Conservation (phyloP, 2,113 vertebrate species). For the Pituophis catenifer region DNA sequence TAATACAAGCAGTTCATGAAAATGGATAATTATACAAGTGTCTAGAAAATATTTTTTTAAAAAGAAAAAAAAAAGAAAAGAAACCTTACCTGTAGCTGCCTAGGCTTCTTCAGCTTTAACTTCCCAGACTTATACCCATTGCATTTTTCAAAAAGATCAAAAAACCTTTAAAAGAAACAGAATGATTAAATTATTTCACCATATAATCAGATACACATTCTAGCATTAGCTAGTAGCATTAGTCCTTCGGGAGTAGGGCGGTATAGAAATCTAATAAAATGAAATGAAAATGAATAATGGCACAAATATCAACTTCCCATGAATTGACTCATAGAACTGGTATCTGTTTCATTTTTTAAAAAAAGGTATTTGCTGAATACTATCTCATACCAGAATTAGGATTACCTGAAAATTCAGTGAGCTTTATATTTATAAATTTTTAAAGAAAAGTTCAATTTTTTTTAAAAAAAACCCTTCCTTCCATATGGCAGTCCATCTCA, state of each 20-base stretch:
- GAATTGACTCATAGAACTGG: not conserved
- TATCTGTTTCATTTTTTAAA: not conserved
- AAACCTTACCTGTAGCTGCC: constrained; percentile 80
- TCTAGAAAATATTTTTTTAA: constrained; percentile 17
- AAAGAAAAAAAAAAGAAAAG: constrained; percentile 29
- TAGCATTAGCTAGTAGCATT: not conserved
- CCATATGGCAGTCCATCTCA: not conserved
- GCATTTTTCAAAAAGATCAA: constrained; percentile 91
- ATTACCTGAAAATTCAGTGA: not conserved
- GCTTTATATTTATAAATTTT: not conserved
- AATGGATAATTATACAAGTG: not conserved
- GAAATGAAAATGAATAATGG: no score
- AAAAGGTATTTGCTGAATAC: not conserved
- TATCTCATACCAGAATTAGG: not conserved
- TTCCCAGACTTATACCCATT: constrained; percentile 87
- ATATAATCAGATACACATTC: not conserved
- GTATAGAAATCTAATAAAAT: no score
- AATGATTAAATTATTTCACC: not conserved
- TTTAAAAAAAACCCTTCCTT: not conserved
- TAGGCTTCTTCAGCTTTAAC: constrained; percentile 87
- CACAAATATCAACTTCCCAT: not conserved
- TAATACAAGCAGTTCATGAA: constrained; percentile 7
- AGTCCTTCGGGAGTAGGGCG: no score
- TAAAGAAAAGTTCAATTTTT: not conserved
- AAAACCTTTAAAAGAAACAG: constrained; percentile 76